These are phyloP conservation scores for Lepilemur ruficaudatus DNA, from an alignment of 2,797 vertebrate species.

Conservation along the genomic window DNA sequence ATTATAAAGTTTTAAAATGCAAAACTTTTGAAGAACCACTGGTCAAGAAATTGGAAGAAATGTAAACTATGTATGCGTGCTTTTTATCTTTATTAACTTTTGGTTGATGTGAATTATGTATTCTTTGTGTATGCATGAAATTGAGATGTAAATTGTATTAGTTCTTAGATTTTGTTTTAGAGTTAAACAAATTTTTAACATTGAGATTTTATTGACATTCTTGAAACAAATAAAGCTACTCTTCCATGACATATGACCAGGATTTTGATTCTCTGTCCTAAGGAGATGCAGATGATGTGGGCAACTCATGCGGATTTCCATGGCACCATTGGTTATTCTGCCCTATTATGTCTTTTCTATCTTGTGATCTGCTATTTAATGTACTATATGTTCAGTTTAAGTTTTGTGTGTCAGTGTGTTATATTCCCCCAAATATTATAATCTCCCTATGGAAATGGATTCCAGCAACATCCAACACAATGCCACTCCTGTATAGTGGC, in stretches of 20 bases:
- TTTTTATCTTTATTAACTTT: conserved; percentile 19
- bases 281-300: not conserved
- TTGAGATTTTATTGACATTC: not conserved
- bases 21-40: not conserved
- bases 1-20: not conserved
- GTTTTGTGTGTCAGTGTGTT: not conserved
- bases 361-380: conserved; percentile 7
- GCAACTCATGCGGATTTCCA: not conserved
- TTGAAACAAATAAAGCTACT: conserved; percentile 35
- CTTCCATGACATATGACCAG: not conserved
- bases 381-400: not conserved
- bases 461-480: not conserved
- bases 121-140: not conserved
- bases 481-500: not conserved
- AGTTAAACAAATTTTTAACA: conserved; percentile 9
- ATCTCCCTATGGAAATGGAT: not conserved
- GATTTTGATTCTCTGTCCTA: not conserved
- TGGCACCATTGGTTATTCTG: not conserved
- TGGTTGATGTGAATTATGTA: not conserved
- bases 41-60: not conserved
- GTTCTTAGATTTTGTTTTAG: not conserved
- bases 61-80: not conserved
- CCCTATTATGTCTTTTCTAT: not conserved
- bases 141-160: not conserved
- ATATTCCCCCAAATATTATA: not conserved